Base-by-base conservation (phyloP, 1,140 invertebrate genomes). In the Oedothorax gibbosus region DNA sequence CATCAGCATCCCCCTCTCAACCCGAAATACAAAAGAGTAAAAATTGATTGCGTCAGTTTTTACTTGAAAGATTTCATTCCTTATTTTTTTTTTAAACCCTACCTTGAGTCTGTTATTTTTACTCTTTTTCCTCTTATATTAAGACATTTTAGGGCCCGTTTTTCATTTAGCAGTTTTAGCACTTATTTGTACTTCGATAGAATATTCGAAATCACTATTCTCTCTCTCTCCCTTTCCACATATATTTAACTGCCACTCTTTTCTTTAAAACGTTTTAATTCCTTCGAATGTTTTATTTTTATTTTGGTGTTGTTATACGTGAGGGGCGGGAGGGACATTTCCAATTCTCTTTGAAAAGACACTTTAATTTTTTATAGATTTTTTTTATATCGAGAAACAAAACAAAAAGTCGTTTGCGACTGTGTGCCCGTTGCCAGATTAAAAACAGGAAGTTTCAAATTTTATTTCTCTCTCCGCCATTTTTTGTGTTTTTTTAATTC, bases 21-120 rank as follows among this genome's bases (percentile, higher is more conserved):
- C 80, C 81, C 57, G 62, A 84, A 75, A 73, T 76, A 84, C 72
- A 84, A 84, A 84, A 84, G 81, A 84, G 81, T 84, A 84, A 84
- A 84, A 84, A 84, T 84, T 84, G 81, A 84, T 84, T 84, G 81
- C 81, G 72, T 73, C 81, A 84, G 81, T 84, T 84, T 84, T 76
- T 84, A 60, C 51, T 35, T 84, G 81, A 84, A 76, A 84, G 81
- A 75, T 75, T 81, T 81, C 78, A 65, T 75, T 75, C 50, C 50
- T 73, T 82, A 50, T 57, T 57, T 81, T 81, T 81, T 35, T 68
- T 68, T 79, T 50, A 64, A 65, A 56, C 50, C 57, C 50, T 79
- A 50, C 60, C 49, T 68, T 81, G 21, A 64, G 56, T 56, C 60
- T 84, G 81, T 76, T 60, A 66, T 84, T 76, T 83, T 84, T 84